A percentile compares a stretch with the other conserved stretches of the same genome.
These are phyloP conservation scores for Salvator merianae DNA, from an alignment of 2,113 vertebrate genomes.

Conservation along the genomic window DNA sequence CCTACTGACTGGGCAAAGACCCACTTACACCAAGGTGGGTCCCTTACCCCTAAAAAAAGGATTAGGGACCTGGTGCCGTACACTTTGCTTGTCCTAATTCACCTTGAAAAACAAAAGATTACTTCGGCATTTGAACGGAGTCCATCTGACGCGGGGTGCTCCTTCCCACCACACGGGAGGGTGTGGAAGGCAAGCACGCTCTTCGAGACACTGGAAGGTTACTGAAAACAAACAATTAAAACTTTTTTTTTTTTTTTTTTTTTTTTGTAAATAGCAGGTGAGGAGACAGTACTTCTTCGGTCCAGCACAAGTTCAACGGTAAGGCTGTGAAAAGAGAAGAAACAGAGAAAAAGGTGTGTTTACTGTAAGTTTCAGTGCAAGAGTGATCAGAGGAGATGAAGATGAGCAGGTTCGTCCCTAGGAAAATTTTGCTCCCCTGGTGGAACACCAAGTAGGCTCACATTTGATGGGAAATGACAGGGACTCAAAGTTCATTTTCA, in stretches of 20 bases:
- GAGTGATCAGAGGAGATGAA: too few species aligned
- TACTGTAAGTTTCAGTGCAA: not conserved
- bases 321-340: constrained; percentile 72
- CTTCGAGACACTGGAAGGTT: constrained; percentile 69
- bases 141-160: constrained; percentile 62
- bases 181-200: constrained; percentile 62
- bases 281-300: constrained; percentile 70
- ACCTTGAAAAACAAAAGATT: constrained; percentile 59
- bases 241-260: constrained; percentile 6
- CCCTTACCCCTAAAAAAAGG: constrained; percentile 37
- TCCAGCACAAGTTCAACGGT: constrained; percentile 74
- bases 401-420: too few species aligned
- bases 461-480: too few species aligned
- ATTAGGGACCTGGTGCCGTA: constrained; percentile 24
- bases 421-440: too few species aligned
- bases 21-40: constrained; percentile 12
- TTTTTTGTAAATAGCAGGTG: constrained; percentile 73
- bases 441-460: too few species aligned
- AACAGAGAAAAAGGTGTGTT: constrained; percentile 7
- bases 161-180: constrained; percentile 71
- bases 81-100: constrained; percentile 55
- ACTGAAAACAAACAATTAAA: constrained; percentile 69
- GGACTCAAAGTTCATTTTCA: too few species aligned
- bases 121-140: constrained; percentile 64
- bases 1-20: constrained; percentile 44